A percentile compares a stretch with the other conserved stretches of the same genome.
Conservation (phyloP, 2,113 vertebrate species). For the Misgurnus anguillicaudatus region DNA sequence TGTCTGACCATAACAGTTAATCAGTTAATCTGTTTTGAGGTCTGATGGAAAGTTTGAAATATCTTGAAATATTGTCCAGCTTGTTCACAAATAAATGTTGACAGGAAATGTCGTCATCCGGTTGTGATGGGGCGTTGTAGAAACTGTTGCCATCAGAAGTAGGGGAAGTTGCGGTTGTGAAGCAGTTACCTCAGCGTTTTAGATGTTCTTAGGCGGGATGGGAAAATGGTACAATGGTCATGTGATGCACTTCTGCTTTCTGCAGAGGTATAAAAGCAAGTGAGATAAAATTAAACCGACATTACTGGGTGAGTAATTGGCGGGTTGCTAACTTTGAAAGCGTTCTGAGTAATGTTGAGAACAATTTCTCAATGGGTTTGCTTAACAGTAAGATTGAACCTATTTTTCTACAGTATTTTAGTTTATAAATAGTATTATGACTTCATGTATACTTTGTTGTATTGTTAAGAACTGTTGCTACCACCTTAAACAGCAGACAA, state of each 20-base stretch:
- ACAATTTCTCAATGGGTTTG: not conserved
- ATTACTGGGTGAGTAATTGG: not conserved
- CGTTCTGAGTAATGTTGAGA: not conserved
- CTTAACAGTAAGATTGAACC: not conserved
- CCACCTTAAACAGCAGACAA: no score
- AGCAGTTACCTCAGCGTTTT: constrained; percentile 50
- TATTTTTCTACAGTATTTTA: not conserved
- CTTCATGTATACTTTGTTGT: no score
- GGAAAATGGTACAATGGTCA: constrained; percentile 39
- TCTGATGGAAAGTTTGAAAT: not conserved
- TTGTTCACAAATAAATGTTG: not conserved
- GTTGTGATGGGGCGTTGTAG: constrained; percentile 26
- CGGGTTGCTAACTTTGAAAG: not conserved
- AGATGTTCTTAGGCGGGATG: constrained; percentile 35
- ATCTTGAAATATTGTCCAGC: not conserved
- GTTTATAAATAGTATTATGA: not conserved
- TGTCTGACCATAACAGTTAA: not conserved
- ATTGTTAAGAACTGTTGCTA: no score
- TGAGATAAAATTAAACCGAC: constrained; percentile 68
- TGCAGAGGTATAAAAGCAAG: constrained; percentile 67
- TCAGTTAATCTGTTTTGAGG: not conserved
- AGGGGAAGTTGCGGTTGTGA: constrained; percentile 55
- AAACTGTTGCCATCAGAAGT: constrained; percentile 41
- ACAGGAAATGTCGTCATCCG: constrained; percentile 51
- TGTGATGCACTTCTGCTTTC: constrained; percentile 66